A percentile compares a stretch with the other conserved stretches of the same genome.
Conservation (phyloP, 1,140 invertebrate genomes). For the Helicoverpa zea region DNA sequence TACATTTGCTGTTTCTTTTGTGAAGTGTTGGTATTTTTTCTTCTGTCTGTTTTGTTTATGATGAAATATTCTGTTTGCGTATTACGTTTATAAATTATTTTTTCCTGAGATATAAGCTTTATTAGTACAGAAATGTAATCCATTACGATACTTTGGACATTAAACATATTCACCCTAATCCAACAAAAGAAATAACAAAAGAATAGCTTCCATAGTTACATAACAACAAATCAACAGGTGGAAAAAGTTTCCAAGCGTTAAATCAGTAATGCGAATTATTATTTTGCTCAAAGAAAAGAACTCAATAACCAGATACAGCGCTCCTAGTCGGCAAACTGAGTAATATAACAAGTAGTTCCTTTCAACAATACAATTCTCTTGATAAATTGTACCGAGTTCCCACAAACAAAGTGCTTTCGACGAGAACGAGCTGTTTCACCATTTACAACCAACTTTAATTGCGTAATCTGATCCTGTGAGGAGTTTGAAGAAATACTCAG, state of each 20-base stretch:
- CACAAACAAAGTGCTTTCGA: constrained; percentile 55
- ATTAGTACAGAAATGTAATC: neutral
- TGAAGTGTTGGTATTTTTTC: too few relatives aligned
- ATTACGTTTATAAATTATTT: too few relatives aligned
- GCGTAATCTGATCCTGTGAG: constrained; percentile 52
- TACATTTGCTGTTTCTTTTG: too few relatives aligned
- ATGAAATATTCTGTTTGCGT: too few relatives aligned
- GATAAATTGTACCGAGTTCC: constrained; percentile 46
- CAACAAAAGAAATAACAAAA: constrained; percentile 8
- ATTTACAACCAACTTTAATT: constrained; percentile 56
- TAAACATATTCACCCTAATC: constrained; percentile 3
- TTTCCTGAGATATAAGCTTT: too few relatives aligned
- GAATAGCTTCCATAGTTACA: constrained; percentile 6
- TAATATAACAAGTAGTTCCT: constrained; percentile 31
- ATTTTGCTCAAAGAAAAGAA: neutral
- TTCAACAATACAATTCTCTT: constrained; percentile 52
- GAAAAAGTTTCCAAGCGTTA: constrained; percentile 4
- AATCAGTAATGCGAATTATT: neutral
- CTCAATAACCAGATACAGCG: constrained; percentile 11
- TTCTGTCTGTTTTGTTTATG: too few relatives aligned
- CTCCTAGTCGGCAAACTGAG: constrained; percentile 10
- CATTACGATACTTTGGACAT: constrained; percentile 9
- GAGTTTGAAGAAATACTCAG: constrained; percentile 44
- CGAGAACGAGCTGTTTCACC: constrained; percentile 49
- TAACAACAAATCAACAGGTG: constrained; percentile 20